Evolutionary conservation across 2,888 invertebrate genomes (phyloP), one percentile per base, ranked within the genome.

Genomic region (Lathronympha strigana): DNA sequence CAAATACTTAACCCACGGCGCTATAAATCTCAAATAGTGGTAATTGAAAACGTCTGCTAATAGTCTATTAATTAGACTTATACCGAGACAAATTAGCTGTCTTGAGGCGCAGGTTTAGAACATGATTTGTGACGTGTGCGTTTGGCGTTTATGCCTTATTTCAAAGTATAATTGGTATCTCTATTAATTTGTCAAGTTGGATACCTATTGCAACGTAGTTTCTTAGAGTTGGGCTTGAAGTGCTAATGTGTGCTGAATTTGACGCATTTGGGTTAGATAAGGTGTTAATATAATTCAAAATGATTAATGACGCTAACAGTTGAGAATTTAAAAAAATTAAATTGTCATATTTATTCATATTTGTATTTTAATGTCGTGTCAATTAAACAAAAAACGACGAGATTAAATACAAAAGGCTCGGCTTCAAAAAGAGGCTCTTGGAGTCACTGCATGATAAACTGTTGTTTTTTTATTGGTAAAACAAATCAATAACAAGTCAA

Each of bases 31-130:
- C 82, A 76, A 70, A 68, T 70, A 80, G 75, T 83, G 79, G 84
- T 89, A 89, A 91, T 90, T 89, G 90, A 90, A 91, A 83, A 86
- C 77, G 86, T 83, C 83, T 66, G 76, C 84, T 88, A 88, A 90
- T 86, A 87, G 84, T 69, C 88, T 78, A 90, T 91, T 89, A 88
- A 90, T 91, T 84, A 88, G 88, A 82, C 84, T 88, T 89, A 87
- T 79, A 79, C 83, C 74, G 76, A 81, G 81, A 88, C 79, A 77
- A 84, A 86, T 86, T 77, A 83, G 80, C 85, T 86, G 84, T 83
- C 82, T 71, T 68, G 73, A 74, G 70, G 69, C 78, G 77, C 45
- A 58, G 77, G 74, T 73, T 36, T 28, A 51, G 33, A 28, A 40
- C 54, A 53, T 68, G 61, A 68, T 68, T 68, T 68, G 61, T 66